Base-by-base conservation (phyloP, 2,888 invertebrate genomes). In the Dione vanillae region DNA sequence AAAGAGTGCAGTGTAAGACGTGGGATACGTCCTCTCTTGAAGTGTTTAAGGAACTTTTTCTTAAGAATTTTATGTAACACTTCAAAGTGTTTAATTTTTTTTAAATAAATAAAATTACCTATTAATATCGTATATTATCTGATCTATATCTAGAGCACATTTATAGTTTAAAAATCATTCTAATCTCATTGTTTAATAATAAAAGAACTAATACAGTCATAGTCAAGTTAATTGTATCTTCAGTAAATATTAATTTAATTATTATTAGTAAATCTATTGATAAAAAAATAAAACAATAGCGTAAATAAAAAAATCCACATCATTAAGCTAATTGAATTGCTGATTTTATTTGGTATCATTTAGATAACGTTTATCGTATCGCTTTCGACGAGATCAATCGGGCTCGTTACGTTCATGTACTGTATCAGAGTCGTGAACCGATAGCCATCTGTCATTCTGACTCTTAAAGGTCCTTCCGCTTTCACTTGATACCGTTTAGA, bases 261-360 rank as follows among this genome's bases (percentile, higher is more conserved):
- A 12, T 3, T 1, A 45, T 45, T 45, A 16, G n/a, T 45, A n/a
- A 6, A 14, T 3, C 2, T 45, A 49, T 5, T 11, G 2, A 19
- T 0, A 9, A 49, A 11, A 49, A 49, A 6, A 7, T 43, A 43
- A 20, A 43, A 43, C 59, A 43, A 27, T 20, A 10, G n/a, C 14
- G 7, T 56, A 52, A 20, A 35, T 35, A 58, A 14, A 14, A 6
- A 19, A 41, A 37, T 40, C 49, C 8, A 41, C 49, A 86, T 88
- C 88, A 85, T 89, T 89, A 89, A 80, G 82, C 82, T 89, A 88
- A 89, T 89, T 89, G 88, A 89, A 88, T 86, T 82, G 85, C 83
- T 81, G 86, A 88, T 87, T 80, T 76, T 83, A 49, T 49, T 49
- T 49, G n/a, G 11, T 6, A 87, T 49, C 49, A 64, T 89, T 87